These are phyloP conservation scores for Drosophila suboccidentalis DNA, from an alignment of 2,888 invertebrate species.

Conservation along the genomic window DNA sequence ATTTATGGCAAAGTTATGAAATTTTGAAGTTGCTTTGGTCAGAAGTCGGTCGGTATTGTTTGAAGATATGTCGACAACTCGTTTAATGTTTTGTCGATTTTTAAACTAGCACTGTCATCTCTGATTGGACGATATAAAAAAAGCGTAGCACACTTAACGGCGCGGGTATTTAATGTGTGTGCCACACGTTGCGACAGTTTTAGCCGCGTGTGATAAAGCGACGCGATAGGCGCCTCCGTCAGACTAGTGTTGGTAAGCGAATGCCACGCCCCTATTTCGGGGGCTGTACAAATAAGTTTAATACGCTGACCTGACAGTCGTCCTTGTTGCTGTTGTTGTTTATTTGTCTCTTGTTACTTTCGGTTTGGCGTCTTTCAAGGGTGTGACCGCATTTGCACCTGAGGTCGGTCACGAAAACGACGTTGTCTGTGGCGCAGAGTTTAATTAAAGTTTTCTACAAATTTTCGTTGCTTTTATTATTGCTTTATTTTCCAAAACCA, in stretches of 20 bases:
- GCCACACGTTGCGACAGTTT: conserved; percentile 62
- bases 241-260: conserved; percentile 7
- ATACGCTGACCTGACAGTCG: conserved; percentile 29
- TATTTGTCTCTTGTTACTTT: conserved; percentile 52
- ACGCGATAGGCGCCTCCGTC: conserved; percentile 41
- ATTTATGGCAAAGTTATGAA: too few relatives aligned
- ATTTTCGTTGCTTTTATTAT: conserved; percentile 65
- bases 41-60: too few relatives aligned
- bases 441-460: conserved; percentile 78
- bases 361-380: conserved; percentile 51
- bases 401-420: conserved; percentile 64
- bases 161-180: conserved; percentile 46
- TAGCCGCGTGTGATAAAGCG: conserved; percentile 49
- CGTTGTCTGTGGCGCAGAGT: conserved; percentile 56
- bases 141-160: conserved; percentile 55
- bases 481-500: conserved; percentile 58
- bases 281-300: conserved; percentile 44
- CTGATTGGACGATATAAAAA: conserved; percentile 16
- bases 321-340: conserved; percentile 27
- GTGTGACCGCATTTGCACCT: conserved; percentile 73
- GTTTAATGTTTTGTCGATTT: too few relatives aligned
- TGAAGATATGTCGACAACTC: too few relatives aligned
- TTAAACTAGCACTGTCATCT: conserved; percentile 15
- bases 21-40: too few relatives aligned
- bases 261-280: conserved; percentile 48